Evolutionary conservation across 1,140 invertebrate species (phyloP), one percentile per base, ranked within the genome.

Genomic region (Brachionus rotundiformis): DNA sequence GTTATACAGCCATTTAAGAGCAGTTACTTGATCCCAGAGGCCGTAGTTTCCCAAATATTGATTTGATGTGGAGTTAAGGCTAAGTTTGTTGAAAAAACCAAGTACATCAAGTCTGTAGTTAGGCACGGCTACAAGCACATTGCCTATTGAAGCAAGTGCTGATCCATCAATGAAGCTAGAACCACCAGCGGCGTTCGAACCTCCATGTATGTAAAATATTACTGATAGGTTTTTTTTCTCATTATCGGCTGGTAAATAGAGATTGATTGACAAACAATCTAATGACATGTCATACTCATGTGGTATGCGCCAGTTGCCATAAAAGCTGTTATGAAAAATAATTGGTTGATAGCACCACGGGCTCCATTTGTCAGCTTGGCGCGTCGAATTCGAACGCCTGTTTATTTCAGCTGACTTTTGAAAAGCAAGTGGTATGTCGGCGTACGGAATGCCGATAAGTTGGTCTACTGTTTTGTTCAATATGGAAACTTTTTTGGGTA

Each of bases 11-110:
- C 91, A 92, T 86, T 84, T 89, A 2, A 92, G 82, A 8, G 91
- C 91, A 83, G 90, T 83, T 27, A 85, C 87, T 85, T 92, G 91
- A 86, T 93, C 92, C 85, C 91, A 91, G 2, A 93, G 83, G 0
- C 91, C 91, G 44, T 88, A 88, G 86, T 92, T 92, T 0, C 91
- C 91, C 0, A 3, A 33, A 10, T 33, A 63, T n/a, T n/a, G n/a
- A 29, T 54, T 59, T 23, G 47, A n/a, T 79, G 39, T 59, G 3
- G 27, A 10, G 13, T 41, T 41, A 25, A 73, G 31, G 27, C 16
- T 59, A 29, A 47, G 44, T 27, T 29, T 77, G 39, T 59, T 77
- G 6, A 85, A 47, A 83, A 85, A 84, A 4, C 84, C 84, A 27
- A 86, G 83, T 0, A 85, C 84, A 76, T 85, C 85, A n/a, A 88